Evolutionary conservation across 2,888 invertebrate species (phyloP), one percentile per base, ranked within the genome.

Genomic region (Reticulitermes lucifugus): DNA sequence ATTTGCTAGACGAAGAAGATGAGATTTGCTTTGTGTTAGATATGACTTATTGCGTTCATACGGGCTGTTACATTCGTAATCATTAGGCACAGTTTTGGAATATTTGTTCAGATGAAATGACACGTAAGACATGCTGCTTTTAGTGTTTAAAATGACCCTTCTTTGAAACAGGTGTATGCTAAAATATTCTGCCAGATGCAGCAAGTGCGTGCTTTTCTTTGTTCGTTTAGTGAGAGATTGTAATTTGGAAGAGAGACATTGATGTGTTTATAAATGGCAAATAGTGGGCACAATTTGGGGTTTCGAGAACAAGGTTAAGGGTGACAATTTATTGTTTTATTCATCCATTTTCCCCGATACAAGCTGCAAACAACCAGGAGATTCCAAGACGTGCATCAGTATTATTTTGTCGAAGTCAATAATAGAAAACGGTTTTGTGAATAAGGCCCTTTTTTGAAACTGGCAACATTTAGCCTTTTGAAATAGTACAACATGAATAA

Each of bases 401-500:
- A 65, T 10, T 55, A 18, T 55, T 65, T 60, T 3, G 0, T 25
- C 4, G n/a, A 18, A 65, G 65, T 10, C 65, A 35, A 25, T 65
- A 55, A 65, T 65, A 65, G 12, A 12, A 12, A 12, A 25, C 25
- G 9, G 25, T 25, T 65, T 25, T n/a, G 65, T 65, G 65, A 65
- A 65, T n/a, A 4, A 65, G 25, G 55, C 5, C 25, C 5, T 65
- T 65, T 25, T n/a, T 6, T 65, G n/a, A 25, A 65, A 65, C 65
- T n/a, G 25, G 65, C n/a, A 25, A 25, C n/a, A n/a, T 65, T 65
- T 65, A 25, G 65, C 0, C 65, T 65, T 55, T 65, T 65, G 65
- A 65, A 65, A 79, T 55, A 79, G 22, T 59, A 43, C 81, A 81
- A 60, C 81, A 81, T 81, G 81, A 81, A 81, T 59, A 81, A 81